Percentiles rank a stretch among this genome's conserved stretches.
phyloP scores from a whole-genome alignment of 2,888 invertebrate species.

The Polyommatus icarus region DNA sequence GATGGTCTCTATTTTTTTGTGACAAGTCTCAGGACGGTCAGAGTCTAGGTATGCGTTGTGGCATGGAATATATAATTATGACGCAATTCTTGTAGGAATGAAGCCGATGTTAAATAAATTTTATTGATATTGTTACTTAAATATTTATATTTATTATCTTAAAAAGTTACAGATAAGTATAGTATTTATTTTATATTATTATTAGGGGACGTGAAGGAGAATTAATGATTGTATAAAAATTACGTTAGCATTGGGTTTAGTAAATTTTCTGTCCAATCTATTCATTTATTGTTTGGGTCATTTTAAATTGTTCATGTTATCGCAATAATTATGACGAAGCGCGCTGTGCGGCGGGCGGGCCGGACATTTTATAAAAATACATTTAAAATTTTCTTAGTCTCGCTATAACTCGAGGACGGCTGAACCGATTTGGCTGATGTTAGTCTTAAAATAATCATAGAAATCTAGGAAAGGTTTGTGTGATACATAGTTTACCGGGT shows the following conservation, averaged over 20 bases:
- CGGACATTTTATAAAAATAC: neutral
- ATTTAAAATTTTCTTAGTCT: too few species aligned
- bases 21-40: neutral
- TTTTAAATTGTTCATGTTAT: neutral
- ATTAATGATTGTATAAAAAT: neutral
- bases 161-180: constrained; percentile 20
- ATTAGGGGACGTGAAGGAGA: neutral
- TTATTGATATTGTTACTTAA: constrained; percentile 25
- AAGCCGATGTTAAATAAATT: constrained; percentile 19
- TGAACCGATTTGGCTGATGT: too few species aligned
- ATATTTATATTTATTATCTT: constrained; percentile 17
- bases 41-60: neutral
- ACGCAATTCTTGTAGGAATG: neutral
- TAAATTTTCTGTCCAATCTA: neutral
- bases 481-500: too few species aligned
- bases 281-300: neutral
- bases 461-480: too few species aligned
- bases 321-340: neutral
- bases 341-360: neutral
- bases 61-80: neutral
- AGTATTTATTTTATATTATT: constrained; percentile 26
- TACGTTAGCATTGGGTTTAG: constrained; percentile 7
- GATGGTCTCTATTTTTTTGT: neutral
- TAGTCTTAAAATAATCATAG: too few species aligned
- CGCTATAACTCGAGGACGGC: too few species aligned